Conservation (phyloP, 35 echinoderm and acorn worm species). For the Acanthaster planci region DNA sequence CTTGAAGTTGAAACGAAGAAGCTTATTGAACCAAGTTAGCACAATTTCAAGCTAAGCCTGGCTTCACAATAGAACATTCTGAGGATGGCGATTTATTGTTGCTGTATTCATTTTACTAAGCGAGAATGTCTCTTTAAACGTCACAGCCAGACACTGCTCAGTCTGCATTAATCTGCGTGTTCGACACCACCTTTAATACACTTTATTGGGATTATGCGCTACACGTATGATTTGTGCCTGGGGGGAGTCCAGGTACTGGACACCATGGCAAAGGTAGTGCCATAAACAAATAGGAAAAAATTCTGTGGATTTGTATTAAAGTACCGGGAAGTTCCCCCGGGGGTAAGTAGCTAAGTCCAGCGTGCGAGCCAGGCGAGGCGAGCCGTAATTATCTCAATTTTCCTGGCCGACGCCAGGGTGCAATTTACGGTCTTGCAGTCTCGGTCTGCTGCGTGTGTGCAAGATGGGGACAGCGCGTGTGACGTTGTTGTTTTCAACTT, state of each 20-base stretch:
- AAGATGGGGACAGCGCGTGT: no score
- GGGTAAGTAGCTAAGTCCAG: neutral
- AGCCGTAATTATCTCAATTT: slow-evolving; percentile 23
- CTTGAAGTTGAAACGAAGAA: no score
- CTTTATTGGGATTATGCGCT: slow-evolving; percentile 7
- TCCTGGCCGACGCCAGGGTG: slow-evolving; percentile 7
- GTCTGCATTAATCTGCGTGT: neutral
- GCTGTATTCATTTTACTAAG: no score
- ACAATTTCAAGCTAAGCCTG: no score
- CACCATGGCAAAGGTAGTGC: slow-evolving; percentile 3
- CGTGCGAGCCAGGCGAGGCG: neutral
- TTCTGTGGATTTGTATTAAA: neutral
- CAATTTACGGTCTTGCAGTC: slow-evolving; percentile 17
- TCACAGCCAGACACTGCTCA: neutral
- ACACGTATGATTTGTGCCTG: slow-evolving; percentile 14
- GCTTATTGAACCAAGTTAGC: no score
- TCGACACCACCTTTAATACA: slow-evolving; percentile 14
- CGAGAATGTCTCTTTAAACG: neutral
- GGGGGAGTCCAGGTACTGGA: neutral
- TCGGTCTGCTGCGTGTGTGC: neutral
- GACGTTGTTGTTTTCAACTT: neutral
- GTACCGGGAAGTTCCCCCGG: neutral
- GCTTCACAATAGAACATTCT: no score
- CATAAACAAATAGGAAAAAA: slow-evolving; percentile 1
- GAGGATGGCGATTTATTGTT: no score